Base-by-base conservation (phyloP, 2,797 vertebrate genomes). In the Hybognathus amarus region DNA sequence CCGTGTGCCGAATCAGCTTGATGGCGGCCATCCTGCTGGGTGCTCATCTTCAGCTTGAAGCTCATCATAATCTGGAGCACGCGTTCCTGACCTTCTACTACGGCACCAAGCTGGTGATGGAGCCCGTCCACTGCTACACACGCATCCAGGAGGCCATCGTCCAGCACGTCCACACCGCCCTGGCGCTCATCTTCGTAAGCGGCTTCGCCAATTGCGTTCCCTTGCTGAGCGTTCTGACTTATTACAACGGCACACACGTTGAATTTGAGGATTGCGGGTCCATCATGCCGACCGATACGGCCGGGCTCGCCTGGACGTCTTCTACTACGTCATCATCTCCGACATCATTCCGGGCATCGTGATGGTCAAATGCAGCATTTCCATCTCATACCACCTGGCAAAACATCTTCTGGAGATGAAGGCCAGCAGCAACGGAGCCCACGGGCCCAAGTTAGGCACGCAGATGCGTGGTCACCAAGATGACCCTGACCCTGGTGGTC, bases 51-150 rank as follows among this genome's bases (percentile, higher is more conserved):
- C 88, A 93, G 92, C 79, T 77, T 94, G 50, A 95, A 95, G 88
- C 94, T 94, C 90, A 91, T 89, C 68, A 89, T 95, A 36, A 89
- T 94, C 87, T 95, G 95, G 95, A 91, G 91, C 89, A 92, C 90
- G 87, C 92, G 38, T 94, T 95, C 78, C 92, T 95, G 70, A 91
- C 93, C 0, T 95, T 95, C 50, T 95, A 93, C 91, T 95, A 94
- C 87, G 94, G 93, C 91, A 94, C 90, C 83, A 96, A 95, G 86
- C 91, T 96, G 86, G 94, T 95, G 85, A 90, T 68, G 84, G 85
- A 90, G 2, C 93, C 93, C 42, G 93, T 93, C n/a, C 90, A 80
- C 30, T 94, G 93, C 90, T 94, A 93, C 90, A 91, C 91, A 0
- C 88, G 87, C 10, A 89, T 93, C 67, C 94, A 94, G 82, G 90